Evolutionary conservation across 2,113 vertebrate species (phyloP), one percentile per base, ranked within the genome.

Genomic region (Perognathus longimembris): DNA sequence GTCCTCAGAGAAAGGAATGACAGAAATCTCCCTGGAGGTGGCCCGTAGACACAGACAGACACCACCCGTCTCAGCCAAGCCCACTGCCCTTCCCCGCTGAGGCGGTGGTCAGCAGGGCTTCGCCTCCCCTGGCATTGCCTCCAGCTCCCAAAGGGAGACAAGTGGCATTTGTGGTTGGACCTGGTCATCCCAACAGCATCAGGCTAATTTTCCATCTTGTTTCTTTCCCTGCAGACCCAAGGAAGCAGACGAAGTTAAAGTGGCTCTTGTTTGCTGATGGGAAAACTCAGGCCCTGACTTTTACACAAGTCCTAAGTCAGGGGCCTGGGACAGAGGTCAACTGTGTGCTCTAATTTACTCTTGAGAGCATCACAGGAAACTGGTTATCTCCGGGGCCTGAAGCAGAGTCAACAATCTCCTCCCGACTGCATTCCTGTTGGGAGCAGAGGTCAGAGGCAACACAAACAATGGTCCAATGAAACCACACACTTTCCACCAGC

Each of bases 371-470:
- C 78, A 50, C 79, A 45, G 75, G 81, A 83, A 81, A 66, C 64
- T 18, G 15, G 36, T 93, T 77, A 57, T 90, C 88, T 84, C 74
- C 34, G 67, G 28, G 24, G 20, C 76, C 42, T 17, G 36, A 71
- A 87, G 64, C 30, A 3, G 61, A 50, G 61, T 66, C n/a, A 57
- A 61, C 21, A 70, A 71, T n/a, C 54, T 28, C 57, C 77, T 63
- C 59, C 54, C 10, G n/a, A 45, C 42, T 15, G 18, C 38, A 12
- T 78, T 94, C 38, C 50, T 40, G 14, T 77, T 5, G 14, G 82
- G 75, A 73, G 30, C 79, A 84, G 89, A 75, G 69, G n/a, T 95
- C 77, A 78, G 36, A 10, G 32, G 66, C 77, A 78, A 26, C 22
- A n/a, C 79, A 91, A 83, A 85, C 75, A 82, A 30, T 50, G 89